Evolutionary conservation across 2,797 vertebrate genomes (phyloP), one percentile per base, ranked within the genome.

Genomic region (Pangasius krempfi): DNA sequence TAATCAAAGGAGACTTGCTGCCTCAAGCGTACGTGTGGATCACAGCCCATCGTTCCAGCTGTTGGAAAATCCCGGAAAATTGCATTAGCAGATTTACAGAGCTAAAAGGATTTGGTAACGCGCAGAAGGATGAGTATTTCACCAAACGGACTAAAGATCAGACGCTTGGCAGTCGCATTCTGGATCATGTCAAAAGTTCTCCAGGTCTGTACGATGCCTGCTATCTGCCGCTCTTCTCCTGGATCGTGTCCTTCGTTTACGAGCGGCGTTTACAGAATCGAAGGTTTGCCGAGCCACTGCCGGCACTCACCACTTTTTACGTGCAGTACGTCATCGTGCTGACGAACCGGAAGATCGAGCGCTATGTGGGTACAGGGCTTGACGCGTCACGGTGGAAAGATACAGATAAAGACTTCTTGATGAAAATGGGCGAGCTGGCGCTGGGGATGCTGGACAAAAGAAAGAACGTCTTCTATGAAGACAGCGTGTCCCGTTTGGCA

Each of bases 1-100:
- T 97, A 40, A 92, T 97, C 87, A 91, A 94, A 54, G 96, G 96
- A 0, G 93, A 90, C 3, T 75, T 96, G 89, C 92, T 97, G 37
- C 94, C 84, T 2, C 85, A 90, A 0, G 95, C 94, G 7, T 82
- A 47, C 1, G 0, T 96, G 73, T 96, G 96, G 96, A 94, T 97
- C 89, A 94, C 96, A 7, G 93, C 95, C 25, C 93, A 95, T 84
- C 76, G 47, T 0, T 90, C 92, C 0, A 93, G 94, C 0, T 81
- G 93, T 44, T 87, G 91, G 44, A 89, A 90, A 75, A 95, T 97
- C 75, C 96, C 96, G 1, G 37, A 92, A 4, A 5, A 89, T 1
- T 93, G 90, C 47, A 86, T 96, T 0, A 93, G 95, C 50, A 84
- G 88, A 0, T 54, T 92, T 62, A 93, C 94, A 12, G 95, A 96